phyloP scores from a whole-genome alignment of 2,888 invertebrate genomes.

The Seira sanloemensis region DNA sequence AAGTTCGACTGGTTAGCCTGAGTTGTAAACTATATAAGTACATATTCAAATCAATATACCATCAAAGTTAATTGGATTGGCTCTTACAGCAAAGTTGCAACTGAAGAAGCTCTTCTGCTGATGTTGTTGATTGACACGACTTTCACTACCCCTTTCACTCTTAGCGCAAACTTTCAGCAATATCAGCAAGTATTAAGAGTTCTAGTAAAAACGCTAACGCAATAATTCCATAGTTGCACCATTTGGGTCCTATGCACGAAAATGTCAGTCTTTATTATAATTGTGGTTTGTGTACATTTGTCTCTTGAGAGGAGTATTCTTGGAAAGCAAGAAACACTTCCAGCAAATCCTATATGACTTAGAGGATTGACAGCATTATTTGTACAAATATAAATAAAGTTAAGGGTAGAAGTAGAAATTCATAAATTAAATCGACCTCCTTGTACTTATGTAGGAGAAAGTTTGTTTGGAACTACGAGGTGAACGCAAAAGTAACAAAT shows the following conservation, averaged over 20 bases:
- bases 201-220: not conserved
- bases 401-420: no score
- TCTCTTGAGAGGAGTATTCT: no score
- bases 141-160: conserved; percentile 15
- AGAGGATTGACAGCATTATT: no score
- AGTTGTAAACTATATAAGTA: no score
- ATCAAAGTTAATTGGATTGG: conserved; percentile 54
- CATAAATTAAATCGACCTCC: no score
- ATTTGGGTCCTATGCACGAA: not conserved
- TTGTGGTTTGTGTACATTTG: not conserved
- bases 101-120: not conserved
- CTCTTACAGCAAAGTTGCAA: conserved; percentile 40
- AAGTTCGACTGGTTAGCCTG: no score
- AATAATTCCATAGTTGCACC: not conserved
- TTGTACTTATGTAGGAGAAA: no score
- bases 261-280: not conserved
- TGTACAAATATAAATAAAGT: no score
- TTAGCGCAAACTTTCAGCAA: not conserved
- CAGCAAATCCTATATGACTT: no score
- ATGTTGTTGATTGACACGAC: conserved; percentile 31
- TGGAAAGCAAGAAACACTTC: no score
- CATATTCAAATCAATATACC: conserved; percentile 51
- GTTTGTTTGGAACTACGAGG: no score
- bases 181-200: not conserved
- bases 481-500: no score